Evolutionary conservation across 1,140 invertebrate species (phyloP), one percentile per base, ranked within the genome.

Genomic region (Atta texana): DNA sequence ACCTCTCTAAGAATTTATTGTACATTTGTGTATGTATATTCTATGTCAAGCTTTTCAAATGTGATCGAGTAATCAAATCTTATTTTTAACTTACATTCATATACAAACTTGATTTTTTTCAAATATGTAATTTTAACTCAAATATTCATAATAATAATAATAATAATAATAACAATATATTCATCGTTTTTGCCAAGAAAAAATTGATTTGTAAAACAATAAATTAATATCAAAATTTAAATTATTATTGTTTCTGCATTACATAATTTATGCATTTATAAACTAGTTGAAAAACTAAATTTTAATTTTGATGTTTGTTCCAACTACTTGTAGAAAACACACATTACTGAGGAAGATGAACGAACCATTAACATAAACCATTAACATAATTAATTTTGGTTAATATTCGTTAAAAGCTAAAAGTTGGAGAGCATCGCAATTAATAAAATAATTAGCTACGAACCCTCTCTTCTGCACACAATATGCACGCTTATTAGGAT

Each of bases 371-470:
- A n/a, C n/a, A n/a, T 18, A n/a, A 31, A 24, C 68, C 68, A 74
- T 82, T 82, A 61, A 10, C 55, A 51, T 82, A 82, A 82, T 82
- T 72, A 82, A 82, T 74, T 59, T 61, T 18, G 34, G 68, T 59
- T 82, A 82, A 74, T 82, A 74, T 61, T 21, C 55, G 12, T 82
- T 61, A 82, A 61, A 55, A 82, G 55, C 39, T 82, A 55, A 82
- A 59, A 82, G 24, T 34, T 74, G 68, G 68, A 44, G 14, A 74
- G 55, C 39, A n/a, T 61, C 55, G 14, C 55, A 34, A 31, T 34
- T 74, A 82, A 82, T 74, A 74, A 82, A 82, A 82, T 82, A 74
- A 74, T 82, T 82, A 74, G 69, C 24, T 82, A 31, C 24, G n/a
- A 68, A 39, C 18, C 7, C 66, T 5, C 4, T 24, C n/a, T 10